phyloP scores from a whole-genome alignment of 1,140 invertebrate species.

The Drosophila jambulina region DNA sequence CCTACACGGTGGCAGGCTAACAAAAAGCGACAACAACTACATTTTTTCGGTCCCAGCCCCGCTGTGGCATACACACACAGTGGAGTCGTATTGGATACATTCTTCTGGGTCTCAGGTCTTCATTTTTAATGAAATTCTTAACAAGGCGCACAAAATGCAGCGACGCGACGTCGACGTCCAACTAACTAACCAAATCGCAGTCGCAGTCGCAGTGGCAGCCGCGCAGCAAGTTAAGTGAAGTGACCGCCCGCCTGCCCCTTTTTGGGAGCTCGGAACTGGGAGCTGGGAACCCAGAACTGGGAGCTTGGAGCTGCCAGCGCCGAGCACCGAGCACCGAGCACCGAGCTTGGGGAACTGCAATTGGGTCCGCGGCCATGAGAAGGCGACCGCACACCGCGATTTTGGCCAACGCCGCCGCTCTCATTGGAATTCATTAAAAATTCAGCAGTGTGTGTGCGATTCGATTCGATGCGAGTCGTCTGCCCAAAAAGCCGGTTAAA shows the following conservation, averaged over 20 bases:
- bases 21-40: conserved; percentile 81
- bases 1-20: conserved; percentile 79
- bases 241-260: conserved; percentile 75
- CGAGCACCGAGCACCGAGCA: neutral
- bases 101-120: conserved; percentile 83
- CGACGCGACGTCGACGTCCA: conserved; percentile 49
- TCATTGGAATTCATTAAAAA: conserved; percentile 85
- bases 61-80: conserved; percentile 30
- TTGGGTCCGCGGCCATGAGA: conserved; percentile 60
- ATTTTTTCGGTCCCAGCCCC: conserved; percentile 74
- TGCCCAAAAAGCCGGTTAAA: conserved; percentile 79
- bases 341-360: conserved; percentile 47
- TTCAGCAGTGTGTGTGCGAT: conserved; percentile 63
- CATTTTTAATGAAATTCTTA: conserved; percentile 85
- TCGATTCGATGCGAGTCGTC: conserved; percentile 52
- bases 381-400: conserved; percentile 81
- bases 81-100: conserved; percentile 54
- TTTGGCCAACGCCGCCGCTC: conserved; percentile 55
- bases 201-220: conserved; percentile 58
- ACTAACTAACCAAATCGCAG: conserved; percentile 81
- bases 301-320: neutral
- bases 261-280: conserved; percentile 40
- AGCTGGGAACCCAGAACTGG: conserved; percentile 16
- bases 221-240: conserved; percentile 70
- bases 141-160: conserved; percentile 82